Percentiles rank a stretch among this genome's conserved stretches.
phyloP scores from a whole-genome alignment of 1,140 invertebrate genomes.

The Muscidifurax raptorellus region DNA sequence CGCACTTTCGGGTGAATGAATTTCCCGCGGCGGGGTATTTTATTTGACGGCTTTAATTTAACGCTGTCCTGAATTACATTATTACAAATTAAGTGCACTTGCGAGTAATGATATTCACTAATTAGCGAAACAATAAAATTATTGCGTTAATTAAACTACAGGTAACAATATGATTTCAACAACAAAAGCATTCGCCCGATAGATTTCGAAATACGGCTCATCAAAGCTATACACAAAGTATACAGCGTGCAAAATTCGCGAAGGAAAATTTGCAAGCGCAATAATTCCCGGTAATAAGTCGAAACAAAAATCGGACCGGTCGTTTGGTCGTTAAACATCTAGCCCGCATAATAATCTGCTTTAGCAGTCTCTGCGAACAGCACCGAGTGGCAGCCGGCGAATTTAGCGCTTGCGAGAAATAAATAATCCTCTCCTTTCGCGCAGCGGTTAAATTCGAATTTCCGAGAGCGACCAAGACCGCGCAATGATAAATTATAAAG shows the following conservation, averaged over 20 bases:
- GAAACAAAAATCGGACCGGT: background rate
- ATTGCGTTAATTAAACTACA: no score
- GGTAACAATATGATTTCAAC: no score
- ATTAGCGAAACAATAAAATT: no score
- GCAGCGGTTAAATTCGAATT: slow-evolving; percentile 51
- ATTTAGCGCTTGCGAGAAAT: background rate
- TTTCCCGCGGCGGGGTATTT: background rate
- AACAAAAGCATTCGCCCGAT: no score
- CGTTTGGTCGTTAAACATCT: background rate
- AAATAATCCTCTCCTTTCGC: background rate
- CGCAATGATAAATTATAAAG: slow-evolving; percentile 68
- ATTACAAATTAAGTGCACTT: no score
- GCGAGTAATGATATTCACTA: no score
- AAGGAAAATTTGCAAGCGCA: background rate
- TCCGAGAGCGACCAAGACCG: slow-evolving; percentile 40
- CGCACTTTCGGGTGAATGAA: background rate
- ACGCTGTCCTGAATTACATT: no score
- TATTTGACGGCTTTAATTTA: background rate
- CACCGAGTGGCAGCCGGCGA: background rate
- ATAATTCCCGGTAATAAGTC: background rate
- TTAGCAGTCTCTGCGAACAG: background rate
- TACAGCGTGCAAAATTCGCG: no score
- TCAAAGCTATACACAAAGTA: no score
- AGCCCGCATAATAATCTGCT: background rate
- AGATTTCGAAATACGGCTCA: no score